phyloP scores from a whole-genome alignment of 30 jellyfish, hydroid and myxozoan species.

The Sanderia malayensis region DNA sequence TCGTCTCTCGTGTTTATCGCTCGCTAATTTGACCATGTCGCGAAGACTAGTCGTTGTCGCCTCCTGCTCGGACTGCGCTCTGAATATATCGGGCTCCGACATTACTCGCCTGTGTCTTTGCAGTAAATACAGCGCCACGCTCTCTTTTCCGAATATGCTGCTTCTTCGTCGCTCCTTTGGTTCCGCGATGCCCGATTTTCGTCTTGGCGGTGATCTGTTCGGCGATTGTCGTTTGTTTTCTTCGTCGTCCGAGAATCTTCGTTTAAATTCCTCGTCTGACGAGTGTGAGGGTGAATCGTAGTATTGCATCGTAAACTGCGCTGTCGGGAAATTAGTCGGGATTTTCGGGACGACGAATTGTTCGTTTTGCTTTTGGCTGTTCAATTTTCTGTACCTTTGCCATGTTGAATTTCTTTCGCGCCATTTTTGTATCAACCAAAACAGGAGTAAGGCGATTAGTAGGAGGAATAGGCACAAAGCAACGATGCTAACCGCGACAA shows the following conservation, averaged over 20 bases:
- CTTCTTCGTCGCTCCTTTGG: neutral
- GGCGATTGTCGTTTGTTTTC: too few species aligned
- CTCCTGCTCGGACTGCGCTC: conserved; percentile 25
- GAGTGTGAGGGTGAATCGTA: neutral
- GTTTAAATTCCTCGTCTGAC: neutral
- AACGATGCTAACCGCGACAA: neutral
- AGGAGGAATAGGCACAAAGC: neutral
- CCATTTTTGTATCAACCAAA: neutral
- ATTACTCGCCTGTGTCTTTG: conserved; percentile 25
- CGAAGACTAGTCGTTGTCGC: neutral
- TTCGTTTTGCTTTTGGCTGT: neutral
- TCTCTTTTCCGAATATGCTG: neutral
- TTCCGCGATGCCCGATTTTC: neutral
- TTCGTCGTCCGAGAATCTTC: too few species aligned
- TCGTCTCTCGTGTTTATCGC: neutral
- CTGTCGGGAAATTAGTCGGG: conserved; percentile 22
- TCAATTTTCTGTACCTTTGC: neutral
- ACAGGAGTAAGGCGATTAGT: neutral
- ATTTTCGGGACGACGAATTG: conserved; percentile 25
- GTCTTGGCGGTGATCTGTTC: neutral
- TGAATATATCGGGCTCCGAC: conserved; percentile 27
- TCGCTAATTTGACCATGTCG: neutral
- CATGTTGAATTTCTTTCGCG: neutral
- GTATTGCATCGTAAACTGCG: conserved; percentile 12
- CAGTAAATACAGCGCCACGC: neutral